phyloP scores from a whole-genome alignment of 2,113 vertebrate genomes.

The Leiothrix lutea region DNA sequence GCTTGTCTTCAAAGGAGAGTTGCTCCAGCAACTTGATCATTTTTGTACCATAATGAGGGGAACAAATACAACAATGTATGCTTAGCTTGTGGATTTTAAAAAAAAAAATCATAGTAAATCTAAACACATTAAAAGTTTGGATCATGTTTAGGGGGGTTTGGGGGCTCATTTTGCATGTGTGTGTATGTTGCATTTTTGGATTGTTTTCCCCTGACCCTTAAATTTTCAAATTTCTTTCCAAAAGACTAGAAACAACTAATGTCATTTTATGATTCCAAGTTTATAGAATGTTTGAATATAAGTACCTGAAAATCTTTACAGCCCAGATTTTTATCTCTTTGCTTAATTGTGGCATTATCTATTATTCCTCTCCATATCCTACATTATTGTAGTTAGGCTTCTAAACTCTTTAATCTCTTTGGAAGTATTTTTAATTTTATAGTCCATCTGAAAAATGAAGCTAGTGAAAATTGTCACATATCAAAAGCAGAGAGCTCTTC shows the following conservation, averaged over 20 bases:
- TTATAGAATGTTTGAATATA: not conserved
- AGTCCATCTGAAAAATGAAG: not conserved
- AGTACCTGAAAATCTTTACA: not conserved
- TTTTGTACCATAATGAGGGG: not conserved
- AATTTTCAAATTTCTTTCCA: not conserved
- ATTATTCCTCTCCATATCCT: not conserved
- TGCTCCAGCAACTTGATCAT: not conserved
- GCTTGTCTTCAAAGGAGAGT: not conserved
- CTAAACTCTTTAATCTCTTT: not conserved
- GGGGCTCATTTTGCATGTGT: not conserved
- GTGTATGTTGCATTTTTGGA: fast-evolving
- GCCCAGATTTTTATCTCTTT: not conserved
- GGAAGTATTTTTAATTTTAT: not conserved
- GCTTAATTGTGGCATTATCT: not conserved
- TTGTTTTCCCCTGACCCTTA: too few relatives aligned
- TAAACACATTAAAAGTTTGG: not conserved
- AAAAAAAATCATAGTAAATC: not conserved
- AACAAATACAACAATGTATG: not conserved
- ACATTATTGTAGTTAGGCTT: not conserved
- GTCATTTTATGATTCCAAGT: not conserved
- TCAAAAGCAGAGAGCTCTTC: not conserved
- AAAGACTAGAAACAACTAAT: not conserved
- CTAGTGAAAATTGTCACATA: not conserved
- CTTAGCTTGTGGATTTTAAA: not conserved
- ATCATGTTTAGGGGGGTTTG: not conserved